Base-by-base conservation (phyloP, 2,797 vertebrate species). In the Micromesistius poutassou region DNA sequence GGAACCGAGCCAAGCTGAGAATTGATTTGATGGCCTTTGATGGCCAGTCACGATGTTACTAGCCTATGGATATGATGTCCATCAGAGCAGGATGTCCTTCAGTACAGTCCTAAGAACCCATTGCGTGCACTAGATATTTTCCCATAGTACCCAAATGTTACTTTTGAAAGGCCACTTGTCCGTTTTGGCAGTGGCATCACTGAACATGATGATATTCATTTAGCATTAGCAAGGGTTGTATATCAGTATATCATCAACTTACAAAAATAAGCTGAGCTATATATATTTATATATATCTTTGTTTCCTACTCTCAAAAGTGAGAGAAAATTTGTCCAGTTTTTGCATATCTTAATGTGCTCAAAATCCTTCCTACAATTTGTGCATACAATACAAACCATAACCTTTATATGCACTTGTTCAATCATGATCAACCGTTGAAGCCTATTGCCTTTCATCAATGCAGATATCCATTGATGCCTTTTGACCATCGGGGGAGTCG, bases 371-470 rank as follows among this genome's bases (percentile, higher is more conserved):
- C 70, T 9, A 31, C 70, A 22, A 22, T 71, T n/a, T 62, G 55
- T 62, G 55, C 55, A 25, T 62, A 62, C 55, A 25, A 62, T 25
- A 62, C 55, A n/a, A 62, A 25, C 55, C 55, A 10, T 25, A 9
- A 68, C 30, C 30, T 33, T 33, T 31, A 19, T 16, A 30, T 72
- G 79, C 79, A 78, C 78, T 85, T 14, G 72, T 83, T 81, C 83
- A 77, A 72, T 84, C 68, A 16, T 16, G 31, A 76, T 72, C 36
- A 38, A 35, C 80, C 77, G 62, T 71, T 74, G 79, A 81, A 79
- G 55, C 30, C 36, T 79, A 73, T 86, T 85, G 87, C 89, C 88
- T 90, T 79, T 77, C 73, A 77, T 83, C 86, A 77, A 80, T 72
- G 81, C 82, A 74, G 22, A 4, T 70, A 75, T 72, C 55, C 75